Conservation (phyloP, 2,113 vertebrate species). For the Naja naja region DNA sequence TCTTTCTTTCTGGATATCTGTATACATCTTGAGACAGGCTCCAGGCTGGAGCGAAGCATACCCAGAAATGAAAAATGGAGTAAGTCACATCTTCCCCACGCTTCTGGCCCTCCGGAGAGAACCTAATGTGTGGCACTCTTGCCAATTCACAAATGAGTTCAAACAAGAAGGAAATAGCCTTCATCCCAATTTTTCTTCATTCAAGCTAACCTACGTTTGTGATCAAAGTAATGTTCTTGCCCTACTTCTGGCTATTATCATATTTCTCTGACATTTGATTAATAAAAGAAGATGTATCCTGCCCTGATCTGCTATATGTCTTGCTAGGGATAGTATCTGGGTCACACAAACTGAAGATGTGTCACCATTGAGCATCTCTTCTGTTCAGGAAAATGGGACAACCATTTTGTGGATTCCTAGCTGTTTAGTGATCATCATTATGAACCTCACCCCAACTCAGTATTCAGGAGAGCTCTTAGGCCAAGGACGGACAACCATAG, state of each 20-base stretch:
- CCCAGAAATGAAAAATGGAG: constrained; percentile 16
- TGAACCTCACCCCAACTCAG: background rate
- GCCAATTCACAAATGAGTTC: background rate
- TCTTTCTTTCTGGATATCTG: constrained; percentile 1
- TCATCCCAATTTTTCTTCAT: background rate
- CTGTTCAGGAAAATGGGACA: background rate
- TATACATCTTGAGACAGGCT: background rate
- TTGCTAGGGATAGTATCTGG: background rate
- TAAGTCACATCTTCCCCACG: background rate
- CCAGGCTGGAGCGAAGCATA: constrained; percentile 3
- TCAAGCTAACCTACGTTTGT: background rate
- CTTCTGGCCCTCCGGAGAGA: background rate
- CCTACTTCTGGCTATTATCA: constrained; percentile 37
- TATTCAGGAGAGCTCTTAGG: background rate
- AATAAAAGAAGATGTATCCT: background rate
- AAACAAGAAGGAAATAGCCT: background rate
- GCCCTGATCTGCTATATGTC: background rate
- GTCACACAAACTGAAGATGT: background rate
- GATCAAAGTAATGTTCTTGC: constrained; percentile 30
- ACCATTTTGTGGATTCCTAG: background rate
- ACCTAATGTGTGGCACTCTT: background rate
- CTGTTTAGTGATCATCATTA: background rate
- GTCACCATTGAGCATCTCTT: background rate
- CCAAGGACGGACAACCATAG: background rate
- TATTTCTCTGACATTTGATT: background rate